Evolutionary conservation across 64 coral and sea anemone species (phyloP).

Genomic region (Catalaphyllia jardinei): DNA sequence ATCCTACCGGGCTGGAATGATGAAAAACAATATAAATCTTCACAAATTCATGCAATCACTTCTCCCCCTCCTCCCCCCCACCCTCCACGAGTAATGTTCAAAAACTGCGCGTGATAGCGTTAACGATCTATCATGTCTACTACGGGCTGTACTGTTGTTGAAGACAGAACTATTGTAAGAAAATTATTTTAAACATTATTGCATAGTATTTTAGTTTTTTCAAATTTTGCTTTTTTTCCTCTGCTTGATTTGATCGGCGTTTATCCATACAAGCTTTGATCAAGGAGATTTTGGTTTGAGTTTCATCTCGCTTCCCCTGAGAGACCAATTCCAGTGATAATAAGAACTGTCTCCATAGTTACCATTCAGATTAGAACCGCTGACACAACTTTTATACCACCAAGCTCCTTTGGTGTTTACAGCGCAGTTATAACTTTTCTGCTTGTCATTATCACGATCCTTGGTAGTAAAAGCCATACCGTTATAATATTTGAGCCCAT

Average conservation of each 20-base stretch:
- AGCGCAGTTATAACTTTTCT: background rate
- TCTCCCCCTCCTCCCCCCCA: too few species aligned
- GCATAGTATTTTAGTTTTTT: too few species aligned
- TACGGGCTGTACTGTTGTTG: too few species aligned
- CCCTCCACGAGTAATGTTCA: too few species aligned
- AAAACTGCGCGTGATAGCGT: too few species aligned
- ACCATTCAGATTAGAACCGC: conserved; percentile 29
- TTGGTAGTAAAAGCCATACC: conserved; percentile 56
- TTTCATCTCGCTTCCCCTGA: background rate
- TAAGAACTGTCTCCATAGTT: background rate
- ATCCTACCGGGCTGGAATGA: too few species aligned
- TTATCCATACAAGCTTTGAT: background rate
- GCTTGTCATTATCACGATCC: conserved; percentile 56
- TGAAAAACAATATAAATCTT: too few species aligned
- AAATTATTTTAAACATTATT: too few species aligned
- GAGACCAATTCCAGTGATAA: background rate
- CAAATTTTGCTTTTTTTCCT: background rate
- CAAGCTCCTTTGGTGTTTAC: background rate
- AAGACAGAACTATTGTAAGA: too few species aligned
- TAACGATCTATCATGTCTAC: too few species aligned
- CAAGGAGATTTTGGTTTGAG: background rate
- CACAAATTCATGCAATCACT: too few species aligned
- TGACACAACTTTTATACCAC: conserved; percentile 53
- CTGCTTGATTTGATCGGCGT: background rate
- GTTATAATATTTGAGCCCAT: conserved; percentile 19